Percentiles rank a stretch among this genome's conserved stretches.
phyloP scores from a whole-genome alignment of 2,888 invertebrate genomes.

The Drosophila borealis region DNA sequence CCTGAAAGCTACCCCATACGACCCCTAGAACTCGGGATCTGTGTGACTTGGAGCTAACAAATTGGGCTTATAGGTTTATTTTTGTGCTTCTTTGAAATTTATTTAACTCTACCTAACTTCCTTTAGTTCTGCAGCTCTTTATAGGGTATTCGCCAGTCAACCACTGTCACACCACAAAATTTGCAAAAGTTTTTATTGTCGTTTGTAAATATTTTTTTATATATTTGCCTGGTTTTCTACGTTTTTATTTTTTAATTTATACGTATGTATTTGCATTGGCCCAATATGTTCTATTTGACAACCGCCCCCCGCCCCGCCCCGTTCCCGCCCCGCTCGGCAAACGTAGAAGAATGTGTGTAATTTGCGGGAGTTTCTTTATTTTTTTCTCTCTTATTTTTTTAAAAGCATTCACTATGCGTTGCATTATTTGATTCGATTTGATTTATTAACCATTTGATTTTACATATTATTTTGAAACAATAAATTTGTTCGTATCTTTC shows the following conservation, averaged over 20 bases:
- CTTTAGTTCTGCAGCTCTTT: neutral
- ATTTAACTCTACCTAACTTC: no score
- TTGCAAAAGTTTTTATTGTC: slow-evolving; percentile 11
- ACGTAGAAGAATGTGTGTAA: no score
- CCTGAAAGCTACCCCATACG: neutral
- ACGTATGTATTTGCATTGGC: neutral
- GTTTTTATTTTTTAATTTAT: slow-evolving; percentile 7
- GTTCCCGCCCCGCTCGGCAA: no score
- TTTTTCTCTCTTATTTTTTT: neutral
- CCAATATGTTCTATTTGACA: no score
- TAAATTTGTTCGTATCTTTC: slow-evolving; percentile 3
- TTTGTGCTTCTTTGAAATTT: no score
- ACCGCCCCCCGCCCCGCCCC: neutral
- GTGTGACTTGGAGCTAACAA: no score
- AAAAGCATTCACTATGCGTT: neutral
- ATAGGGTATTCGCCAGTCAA: slow-evolving; percentile 1
- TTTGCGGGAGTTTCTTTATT: slow-evolving; percentile 1
- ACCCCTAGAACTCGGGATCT: no score
- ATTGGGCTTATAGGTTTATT: no score
- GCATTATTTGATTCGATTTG: slow-evolving; percentile 18
- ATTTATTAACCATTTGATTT: slow-evolving; percentile 20
- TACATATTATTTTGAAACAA: slow-evolving; percentile 7
- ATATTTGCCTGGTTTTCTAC: neutral
- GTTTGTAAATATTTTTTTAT: neutral
- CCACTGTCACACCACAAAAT: neutral